Conservation (phyloP, 2,113 vertebrate genomes). For the Phalacrocorax pelagicus region DNA sequence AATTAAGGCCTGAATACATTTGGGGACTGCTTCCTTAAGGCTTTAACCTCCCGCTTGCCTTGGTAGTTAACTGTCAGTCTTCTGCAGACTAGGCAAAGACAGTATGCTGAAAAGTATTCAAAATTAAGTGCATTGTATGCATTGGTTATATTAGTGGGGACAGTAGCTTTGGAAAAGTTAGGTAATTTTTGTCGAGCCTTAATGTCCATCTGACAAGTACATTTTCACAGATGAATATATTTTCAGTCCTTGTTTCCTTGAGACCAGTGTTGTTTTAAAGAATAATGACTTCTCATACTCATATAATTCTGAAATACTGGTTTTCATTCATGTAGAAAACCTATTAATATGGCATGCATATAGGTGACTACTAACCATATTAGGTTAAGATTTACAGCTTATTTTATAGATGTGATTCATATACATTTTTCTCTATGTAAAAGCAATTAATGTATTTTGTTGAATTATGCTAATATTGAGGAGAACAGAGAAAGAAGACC, state of each 20-base stretch:
- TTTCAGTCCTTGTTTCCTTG: neutral
- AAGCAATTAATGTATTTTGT: neutral
- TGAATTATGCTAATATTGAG: neutral
- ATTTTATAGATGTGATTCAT: neutral
- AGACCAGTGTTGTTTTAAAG: neutral
- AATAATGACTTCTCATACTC: neutral
- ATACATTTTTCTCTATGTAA: neutral
- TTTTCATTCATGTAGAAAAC: neutral
- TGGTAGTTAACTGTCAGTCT: neutral
- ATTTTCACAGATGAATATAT: neutral
- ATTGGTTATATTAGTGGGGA: neutral
- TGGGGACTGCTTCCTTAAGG: neutral
- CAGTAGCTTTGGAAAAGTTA: neutral
- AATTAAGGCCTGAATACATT: neutral
- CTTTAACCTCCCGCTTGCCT: neutral
- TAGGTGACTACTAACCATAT: neutral
- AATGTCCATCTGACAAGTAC: neutral
- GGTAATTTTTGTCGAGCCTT: neutral
- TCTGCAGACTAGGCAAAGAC: neutral
- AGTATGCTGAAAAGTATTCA: neutral
- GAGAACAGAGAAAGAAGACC: neutral
- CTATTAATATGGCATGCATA: neutral
- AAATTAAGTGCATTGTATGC: neutral
- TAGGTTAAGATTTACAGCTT: neutral
- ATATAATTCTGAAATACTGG: neutral